Base-by-base conservation (phyloP, 2,888 invertebrate genomes). In the Slavum lentiscoides region DNA sequence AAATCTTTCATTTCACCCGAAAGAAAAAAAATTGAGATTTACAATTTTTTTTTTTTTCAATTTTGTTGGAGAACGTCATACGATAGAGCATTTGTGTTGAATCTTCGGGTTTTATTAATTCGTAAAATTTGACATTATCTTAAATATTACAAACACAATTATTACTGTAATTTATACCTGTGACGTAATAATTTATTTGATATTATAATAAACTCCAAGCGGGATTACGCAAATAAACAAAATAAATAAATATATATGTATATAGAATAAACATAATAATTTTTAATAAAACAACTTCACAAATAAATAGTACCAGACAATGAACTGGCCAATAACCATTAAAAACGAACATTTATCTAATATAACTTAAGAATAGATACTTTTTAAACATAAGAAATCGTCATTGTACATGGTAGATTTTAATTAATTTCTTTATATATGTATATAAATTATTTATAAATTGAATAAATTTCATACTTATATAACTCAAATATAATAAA, bases 281-380 rank as follows among this genome's bases (percentile, higher is more conserved):
- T 77, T 77, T 77, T 43, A 77, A 69, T 77, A 77, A 69, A 77
- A 69, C 76, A 77, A 68, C 49, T 77, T 77, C 39, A 77, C 69
- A 77, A 70, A 77, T 70, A 77, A 69, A 76, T 67, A 75, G 58
- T 69, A 70, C 69, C 77, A 77, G 77, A 70, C 30, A 30, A 5
- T 49, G 49, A 77, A 13, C 69, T 62, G 77, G 69, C 62, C 62
- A 69, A 62, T 77, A 77, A 77, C 77, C 77, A 77, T 37, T 39
- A 55, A 70, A 69, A 77, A 77, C 62, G 70, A 13, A 62, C 62
- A 59, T 43, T 67, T 75, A 39, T 58, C 21, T 75, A 17, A 30
- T 68, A 49, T 58, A 70, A 39, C 53, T 70, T 62, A 55, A 3
- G 67, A 55, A 59, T 66, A 74, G 15, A 67, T 67, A 43, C 75